Percentiles rank a stretch among this genome's conserved stretches.
These are phyloP conservation scores for Procambarus virginalis DNA, from an alignment of 1,140 invertebrate genomes.

Conservation along the genomic window DNA sequence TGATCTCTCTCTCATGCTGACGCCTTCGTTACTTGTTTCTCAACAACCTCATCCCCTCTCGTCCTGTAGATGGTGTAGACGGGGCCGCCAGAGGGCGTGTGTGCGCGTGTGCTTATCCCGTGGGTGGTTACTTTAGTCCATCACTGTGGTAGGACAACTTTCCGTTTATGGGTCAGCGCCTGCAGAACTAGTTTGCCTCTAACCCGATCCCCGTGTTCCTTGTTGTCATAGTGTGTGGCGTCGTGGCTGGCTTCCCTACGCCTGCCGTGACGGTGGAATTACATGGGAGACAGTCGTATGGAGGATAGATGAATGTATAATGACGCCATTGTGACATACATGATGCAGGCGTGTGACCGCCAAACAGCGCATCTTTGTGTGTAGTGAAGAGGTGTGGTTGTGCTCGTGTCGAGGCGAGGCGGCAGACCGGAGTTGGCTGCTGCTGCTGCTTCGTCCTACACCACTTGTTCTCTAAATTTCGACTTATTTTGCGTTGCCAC, in stretches of 20 bases:
- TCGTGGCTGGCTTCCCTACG: background rate
- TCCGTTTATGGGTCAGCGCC: slow-evolving; percentile 16
- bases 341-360: background rate
- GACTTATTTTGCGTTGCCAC: background rate
- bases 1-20: background rate
- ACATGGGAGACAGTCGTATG: background rate
- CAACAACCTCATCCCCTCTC: too few relatives aligned
- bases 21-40: background rate
- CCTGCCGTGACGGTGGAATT: background rate
- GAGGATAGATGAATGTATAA: background rate
- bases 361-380: background rate
- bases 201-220: background rate
- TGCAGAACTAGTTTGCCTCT: background rate
- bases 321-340: background rate
- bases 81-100: background rate
- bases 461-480: background rate
- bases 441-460: background rate
- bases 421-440: background rate
- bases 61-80: background rate
- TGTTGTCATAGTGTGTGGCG: slow-evolving; percentile 6
- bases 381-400: background rate
- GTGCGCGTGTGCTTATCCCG: background rate
- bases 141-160: slow-evolving; percentile 15
- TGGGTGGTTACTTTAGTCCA: background rate
- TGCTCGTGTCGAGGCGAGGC: background rate